Conservation (phyloP, 2,113 vertebrate species). For the Excalfactoria chinensis region DNA sequence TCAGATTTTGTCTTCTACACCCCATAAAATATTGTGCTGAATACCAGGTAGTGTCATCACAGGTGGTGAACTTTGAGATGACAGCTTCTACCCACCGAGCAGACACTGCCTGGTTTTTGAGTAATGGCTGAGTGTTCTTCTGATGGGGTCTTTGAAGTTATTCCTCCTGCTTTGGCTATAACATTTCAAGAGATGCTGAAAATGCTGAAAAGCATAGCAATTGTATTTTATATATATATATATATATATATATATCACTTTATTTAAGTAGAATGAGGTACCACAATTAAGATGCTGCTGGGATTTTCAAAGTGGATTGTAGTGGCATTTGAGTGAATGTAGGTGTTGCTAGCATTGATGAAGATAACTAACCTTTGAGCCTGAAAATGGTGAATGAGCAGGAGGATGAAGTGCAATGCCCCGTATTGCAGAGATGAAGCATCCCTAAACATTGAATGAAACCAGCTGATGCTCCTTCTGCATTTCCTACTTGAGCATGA, state of each 20-base stretch:
- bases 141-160: not conserved
- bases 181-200: not conserved
- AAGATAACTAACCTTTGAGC: not conserved
- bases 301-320: not conserved
- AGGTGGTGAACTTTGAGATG: not conserved
- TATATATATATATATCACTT: not conserved
- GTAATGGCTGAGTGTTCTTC: not conserved
- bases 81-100: not conserved
- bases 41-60: not conserved
- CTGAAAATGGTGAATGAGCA: not conserved
- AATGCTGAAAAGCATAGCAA: not conserved
- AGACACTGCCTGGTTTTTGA: not conserved
- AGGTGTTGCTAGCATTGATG: not conserved
- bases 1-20: not conserved
- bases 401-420: not conserved
- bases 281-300: not conserved
- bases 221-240: too few relatives aligned
- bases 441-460: not conserved
- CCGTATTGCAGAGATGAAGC: not conserved
- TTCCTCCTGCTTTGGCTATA: not conserved
- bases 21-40: not conserved
- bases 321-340: not conserved
- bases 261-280: not conserved
- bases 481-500: not conserved
- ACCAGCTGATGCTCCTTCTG: not conserved